These are phyloP conservation scores for Porites cylindrica DNA, from an alignment of 92 coral and sea anemone species.

Conservation along the genomic window DNA sequence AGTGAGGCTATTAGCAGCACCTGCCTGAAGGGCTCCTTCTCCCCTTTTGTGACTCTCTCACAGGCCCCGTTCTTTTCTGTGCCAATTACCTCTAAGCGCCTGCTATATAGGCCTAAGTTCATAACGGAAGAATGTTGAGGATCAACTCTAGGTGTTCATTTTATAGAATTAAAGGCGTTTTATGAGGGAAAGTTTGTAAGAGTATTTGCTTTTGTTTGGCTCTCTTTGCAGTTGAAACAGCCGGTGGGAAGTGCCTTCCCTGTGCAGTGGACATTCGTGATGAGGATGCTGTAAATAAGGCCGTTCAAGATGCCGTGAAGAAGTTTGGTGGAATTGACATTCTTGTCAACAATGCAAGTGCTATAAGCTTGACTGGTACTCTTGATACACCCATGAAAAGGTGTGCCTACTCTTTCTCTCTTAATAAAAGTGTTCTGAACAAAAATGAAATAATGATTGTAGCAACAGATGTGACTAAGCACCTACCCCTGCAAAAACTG, in stretches of 20 bases:
- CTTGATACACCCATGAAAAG: slow-evolving; percentile 93
- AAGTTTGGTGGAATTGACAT: slow-evolving; percentile 96
- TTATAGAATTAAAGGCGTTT: too few relatives aligned
- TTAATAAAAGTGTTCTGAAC: too few relatives aligned
- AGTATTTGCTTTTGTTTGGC: not conserved
- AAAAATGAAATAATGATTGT: too few relatives aligned
- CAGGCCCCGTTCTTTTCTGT: too few relatives aligned
- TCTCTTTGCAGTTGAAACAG: slow-evolving; percentile 81
- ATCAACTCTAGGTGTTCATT: too few relatives aligned
- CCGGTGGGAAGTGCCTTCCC: slow-evolving; percentile 96
- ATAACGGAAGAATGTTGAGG: too few relatives aligned
- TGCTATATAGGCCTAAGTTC: too few relatives aligned
- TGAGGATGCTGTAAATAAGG: slow-evolving; percentile 79
- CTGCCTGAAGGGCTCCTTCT: too few relatives aligned
- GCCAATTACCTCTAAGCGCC: too few relatives aligned
- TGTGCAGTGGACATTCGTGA: slow-evolving; percentile 96
- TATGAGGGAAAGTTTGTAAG: not conserved
- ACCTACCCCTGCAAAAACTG: not conserved
- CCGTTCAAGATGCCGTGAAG: slow-evolving; percentile 90
- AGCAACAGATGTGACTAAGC: too few relatives aligned
- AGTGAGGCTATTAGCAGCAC: too few relatives aligned
- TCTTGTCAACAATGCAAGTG: slow-evolving; percentile 98
- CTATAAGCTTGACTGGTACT: slow-evolving; percentile 94
- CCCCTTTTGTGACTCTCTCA: too few relatives aligned
- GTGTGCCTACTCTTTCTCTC: slow-evolving; percentile 20